A percentile compares a stretch with the other conserved stretches of the same genome.
Evolutionary conservation across 2,888 invertebrate species (phyloP).

Genomic region (Ophonus ardosiacus): DNA sequence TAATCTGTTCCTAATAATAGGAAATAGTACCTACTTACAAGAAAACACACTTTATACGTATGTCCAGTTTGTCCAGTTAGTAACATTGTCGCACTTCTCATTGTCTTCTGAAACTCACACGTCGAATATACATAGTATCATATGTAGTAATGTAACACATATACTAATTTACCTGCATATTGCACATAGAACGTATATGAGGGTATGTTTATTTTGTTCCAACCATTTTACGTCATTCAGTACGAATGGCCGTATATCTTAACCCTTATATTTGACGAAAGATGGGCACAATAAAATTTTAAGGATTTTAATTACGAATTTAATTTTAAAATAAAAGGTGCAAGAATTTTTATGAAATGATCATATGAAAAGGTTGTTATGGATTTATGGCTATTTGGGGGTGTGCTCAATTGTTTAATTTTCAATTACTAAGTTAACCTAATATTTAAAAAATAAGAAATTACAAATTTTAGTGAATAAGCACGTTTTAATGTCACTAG

Average conservation of each 20-base stretch:
- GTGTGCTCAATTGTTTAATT: too few species aligned
- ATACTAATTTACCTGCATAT: not conserved
- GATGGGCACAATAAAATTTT: not conserved
- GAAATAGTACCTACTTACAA: not conserved
- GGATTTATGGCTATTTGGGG: too few species aligned
- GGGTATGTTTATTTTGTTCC: not conserved
- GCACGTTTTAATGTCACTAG: too few species aligned
- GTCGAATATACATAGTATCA: not conserved
- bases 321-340: not conserved
- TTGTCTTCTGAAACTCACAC: not conserved
- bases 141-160: not conserved
- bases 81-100: not conserved
- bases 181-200: not conserved
- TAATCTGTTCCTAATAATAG: not conserved
- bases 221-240: not conserved
- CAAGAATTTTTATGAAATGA: not conserved
- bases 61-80: not conserved
- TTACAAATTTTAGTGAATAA: too few species aligned
- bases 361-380: too few species aligned
- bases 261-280: not conserved
- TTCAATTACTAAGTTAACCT: too few species aligned
- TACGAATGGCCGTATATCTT: not conserved
- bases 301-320: not conserved
- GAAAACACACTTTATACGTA: not conserved
- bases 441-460: too few species aligned